Percentiles rank a stretch among this genome's conserved stretches.
Evolutionary conservation across 2,797 vertebrate species (phyloP).

Genomic region (Amblyopsis hoosieri): DNA sequence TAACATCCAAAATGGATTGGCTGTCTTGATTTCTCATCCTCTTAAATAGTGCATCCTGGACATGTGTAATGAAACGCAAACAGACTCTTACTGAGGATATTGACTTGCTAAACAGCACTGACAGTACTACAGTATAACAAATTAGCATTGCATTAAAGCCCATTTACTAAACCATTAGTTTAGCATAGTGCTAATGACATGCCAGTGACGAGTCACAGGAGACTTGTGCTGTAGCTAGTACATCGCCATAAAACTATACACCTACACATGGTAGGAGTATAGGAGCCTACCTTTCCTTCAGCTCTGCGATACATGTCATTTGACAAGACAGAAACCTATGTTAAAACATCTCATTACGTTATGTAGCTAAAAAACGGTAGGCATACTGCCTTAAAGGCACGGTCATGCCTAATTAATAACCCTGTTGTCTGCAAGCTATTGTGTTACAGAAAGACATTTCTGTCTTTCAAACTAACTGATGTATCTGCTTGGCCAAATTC

Average conservation of each 20-base stretch:
- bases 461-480: no score
- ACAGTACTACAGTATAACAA: constrained; percentile 46
- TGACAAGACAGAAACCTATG: no score
- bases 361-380: no score
- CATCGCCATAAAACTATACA: constrained; percentile 40
- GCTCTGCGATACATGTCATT: background rate
- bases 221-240: constrained; percentile 44
- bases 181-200: constrained; percentile 73
- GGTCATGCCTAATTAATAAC: no score
- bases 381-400: no score
- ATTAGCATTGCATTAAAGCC: constrained; percentile 76
- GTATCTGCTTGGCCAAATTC: no score
- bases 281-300: no score
- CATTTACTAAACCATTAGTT: constrained; percentile 77
- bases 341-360: no score
- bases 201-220: constrained; percentile 54
- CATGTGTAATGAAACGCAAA: constrained; percentile 62
- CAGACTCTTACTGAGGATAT: constrained; percentile 42
- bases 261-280: constrained; percentile 20
- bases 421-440: no score
- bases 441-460: background rate
- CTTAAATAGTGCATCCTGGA: constrained; percentile 42
- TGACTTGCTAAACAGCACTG: constrained; percentile 49
- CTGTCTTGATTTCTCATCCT: background rate
- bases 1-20: no score